Evolutionary conservation across 2,888 invertebrate genomes (phyloP), one percentile per base, ranked within the genome.

Genomic region (Andrena haemorrhoa): DNA sequence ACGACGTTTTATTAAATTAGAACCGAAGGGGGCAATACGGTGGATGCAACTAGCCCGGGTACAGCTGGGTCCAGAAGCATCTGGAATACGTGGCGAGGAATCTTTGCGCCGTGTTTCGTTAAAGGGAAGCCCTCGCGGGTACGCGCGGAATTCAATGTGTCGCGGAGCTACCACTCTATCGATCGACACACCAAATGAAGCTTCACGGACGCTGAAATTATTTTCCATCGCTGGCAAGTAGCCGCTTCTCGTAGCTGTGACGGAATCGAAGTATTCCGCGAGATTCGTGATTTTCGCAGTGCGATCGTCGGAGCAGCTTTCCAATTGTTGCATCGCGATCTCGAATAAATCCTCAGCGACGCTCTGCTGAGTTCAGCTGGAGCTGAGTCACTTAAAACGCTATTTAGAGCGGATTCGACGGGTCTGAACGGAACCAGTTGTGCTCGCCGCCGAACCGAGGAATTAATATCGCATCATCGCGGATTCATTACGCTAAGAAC

Each of bases 1-100:
- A 83, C 74, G 79, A 80, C 85, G 79, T 83, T 84, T 41, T 88
- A 89, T 89, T 90, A 86, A 90, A 89, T 89, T 85, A 88, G 83
- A 80, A 76, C 61, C 8, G 81, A 73, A 80, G 74, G 79, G 82
- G 73, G 69, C 65, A 68, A 69, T 65, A 65, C 56, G 53, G 60
- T 41, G 51, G 72, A 77, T 61, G 75, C 79, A 60, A 77, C 64
- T 65, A 75, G 61, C 70, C 33, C 74, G 65, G 64, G 60, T 69
- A 77, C 73, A 74, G 69, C 53, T 75, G 60, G 33, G 60, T 26
- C 35, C 47, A 26, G 70, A 79, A 88, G 75, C 83, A 75, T 82
- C 76, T 70, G 82, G 74, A 80, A 82, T 85, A 83, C 75, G 71
- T 47, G 60, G 72, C 61, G 56, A 63, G 74, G 79, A 79, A 83